phyloP scores from a whole-genome alignment of 2,888 invertebrate species.

The Trissolcus brochymenae region DNA sequence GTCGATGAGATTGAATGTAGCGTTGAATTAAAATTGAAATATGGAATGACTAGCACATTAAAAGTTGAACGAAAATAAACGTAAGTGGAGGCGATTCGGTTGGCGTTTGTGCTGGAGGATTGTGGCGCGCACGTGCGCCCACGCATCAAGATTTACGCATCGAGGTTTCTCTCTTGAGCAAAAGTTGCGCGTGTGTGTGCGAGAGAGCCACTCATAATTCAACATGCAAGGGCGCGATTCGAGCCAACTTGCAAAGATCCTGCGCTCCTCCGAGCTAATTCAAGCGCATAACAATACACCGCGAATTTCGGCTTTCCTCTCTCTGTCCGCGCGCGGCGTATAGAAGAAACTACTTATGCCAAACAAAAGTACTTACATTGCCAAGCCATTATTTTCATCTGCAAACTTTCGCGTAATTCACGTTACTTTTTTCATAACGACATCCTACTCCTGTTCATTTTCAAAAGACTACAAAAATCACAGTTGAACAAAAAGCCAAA shows the following conservation, averaged over 20 bases:
- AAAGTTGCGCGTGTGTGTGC: constrained; percentile 29
- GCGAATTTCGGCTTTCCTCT: constrained; percentile 13
- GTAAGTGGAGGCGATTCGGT: constrained; percentile 32
- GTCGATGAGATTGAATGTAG: background rate
- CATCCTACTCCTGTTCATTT: background rate
- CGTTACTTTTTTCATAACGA: background rate
- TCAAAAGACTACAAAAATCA: background rate
- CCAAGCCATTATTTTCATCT: constrained; percentile 2
- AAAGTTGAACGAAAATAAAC: constrained; percentile 23
- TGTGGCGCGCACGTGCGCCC: constrained; percentile 33
- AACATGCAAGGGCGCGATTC: constrained; percentile 24
- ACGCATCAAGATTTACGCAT: constrained; percentile 35
- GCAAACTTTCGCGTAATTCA: constrained; percentile 9
- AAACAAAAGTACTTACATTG: constrained; percentile 14
- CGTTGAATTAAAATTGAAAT: constrained; percentile 30
- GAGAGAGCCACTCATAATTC: constrained; percentile 28
- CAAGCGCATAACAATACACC: constrained; percentile 22
- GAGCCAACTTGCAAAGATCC: constrained; percentile 20
- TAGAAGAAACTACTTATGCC: constrained; percentile 17
- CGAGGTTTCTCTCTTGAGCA: constrained; percentile 1
- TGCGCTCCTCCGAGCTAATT: constrained; percentile 23
- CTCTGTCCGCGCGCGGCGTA: background rate
- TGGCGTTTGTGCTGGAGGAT: constrained; percentile 19
- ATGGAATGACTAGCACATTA: constrained; percentile 19
- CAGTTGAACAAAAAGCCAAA: background rate